Evolutionary conservation across 2,888 invertebrate species (phyloP).

Genomic region (Gryllus longicercus): DNA sequence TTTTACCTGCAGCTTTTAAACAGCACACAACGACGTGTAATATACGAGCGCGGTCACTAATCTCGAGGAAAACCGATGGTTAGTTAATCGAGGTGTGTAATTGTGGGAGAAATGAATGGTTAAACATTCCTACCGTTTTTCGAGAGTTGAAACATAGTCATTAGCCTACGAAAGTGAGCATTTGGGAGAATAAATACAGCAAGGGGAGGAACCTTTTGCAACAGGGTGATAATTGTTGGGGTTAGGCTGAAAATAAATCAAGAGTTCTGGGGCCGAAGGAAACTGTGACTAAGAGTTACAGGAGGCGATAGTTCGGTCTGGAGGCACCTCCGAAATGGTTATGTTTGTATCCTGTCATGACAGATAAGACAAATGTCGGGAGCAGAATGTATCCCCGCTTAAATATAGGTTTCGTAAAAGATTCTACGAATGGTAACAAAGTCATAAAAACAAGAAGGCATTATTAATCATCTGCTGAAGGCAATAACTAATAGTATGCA

Average conservation of each 20-base stretch:
- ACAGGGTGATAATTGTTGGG: slow-evolving; percentile 9
- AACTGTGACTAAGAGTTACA: too few species aligned
- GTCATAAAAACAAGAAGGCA: too few species aligned
- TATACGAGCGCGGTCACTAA: slow-evolving; percentile 10
- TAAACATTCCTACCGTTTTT: slow-evolving; percentile 17
- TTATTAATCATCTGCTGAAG: too few species aligned
- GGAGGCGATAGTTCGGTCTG: too few species aligned
- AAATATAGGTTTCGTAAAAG: too few species aligned
- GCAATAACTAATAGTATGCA: too few species aligned
- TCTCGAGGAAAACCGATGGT: slow-evolving; percentile 2
- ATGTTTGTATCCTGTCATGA: too few species aligned
- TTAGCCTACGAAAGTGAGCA: not conserved
- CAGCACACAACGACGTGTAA: not conserved
- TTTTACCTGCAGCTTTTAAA: slow-evolving; percentile 10
- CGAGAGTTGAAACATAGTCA: slow-evolving; percentile 1
- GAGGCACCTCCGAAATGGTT: too few species aligned
- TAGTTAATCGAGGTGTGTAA: slow-evolving; percentile 17
- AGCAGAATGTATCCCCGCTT: too few species aligned
- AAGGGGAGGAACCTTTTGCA: not conserved
- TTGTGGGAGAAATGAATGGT: slow-evolving; percentile 2
- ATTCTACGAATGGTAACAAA: too few species aligned
- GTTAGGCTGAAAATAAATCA: not conserved
- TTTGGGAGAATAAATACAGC: slow-evolving; percentile 17
- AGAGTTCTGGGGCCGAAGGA: not conserved
- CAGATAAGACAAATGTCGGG: too few species aligned